phyloP scores from a whole-genome alignment of 2,888 invertebrate genomes.

The Diloba caeruleocephala region DNA sequence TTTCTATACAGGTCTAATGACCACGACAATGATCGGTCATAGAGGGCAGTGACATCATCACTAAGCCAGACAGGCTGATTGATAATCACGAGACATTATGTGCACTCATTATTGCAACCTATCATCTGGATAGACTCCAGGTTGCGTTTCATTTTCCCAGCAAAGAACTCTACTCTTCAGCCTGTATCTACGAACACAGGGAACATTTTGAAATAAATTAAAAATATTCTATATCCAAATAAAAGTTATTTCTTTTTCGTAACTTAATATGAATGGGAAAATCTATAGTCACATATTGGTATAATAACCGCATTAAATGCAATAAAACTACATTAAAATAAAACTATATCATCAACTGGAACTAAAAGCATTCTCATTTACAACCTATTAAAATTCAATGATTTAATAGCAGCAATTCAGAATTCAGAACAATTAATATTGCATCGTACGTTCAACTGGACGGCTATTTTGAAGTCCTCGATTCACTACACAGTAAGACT shows the following conservation, averaged over 20 bases:
- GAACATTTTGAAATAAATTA: too few species aligned
- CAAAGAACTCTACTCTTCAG: too few species aligned
- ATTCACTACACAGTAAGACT: constrained; percentile 46
- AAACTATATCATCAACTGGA: constrained; percentile 31
- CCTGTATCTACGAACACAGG: too few species aligned
- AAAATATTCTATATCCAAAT: too few species aligned
- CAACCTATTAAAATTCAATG: constrained; percentile 56
- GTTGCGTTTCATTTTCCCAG: too few species aligned
- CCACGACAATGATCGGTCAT: too few species aligned
- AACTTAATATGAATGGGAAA: constrained; percentile 6
- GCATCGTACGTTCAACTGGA: constrained; percentile 48
- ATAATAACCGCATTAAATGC: constrained; percentile 15
- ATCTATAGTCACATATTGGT: constrained; percentile 5
- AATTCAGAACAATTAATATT: constrained; percentile 64
- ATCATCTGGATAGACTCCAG: too few species aligned
- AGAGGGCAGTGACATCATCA: too few species aligned
- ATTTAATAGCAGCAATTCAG: constrained; percentile 56
- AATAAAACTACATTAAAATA: constrained; percentile 38
- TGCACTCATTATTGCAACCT: too few species aligned
- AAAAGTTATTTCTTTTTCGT: background rate
- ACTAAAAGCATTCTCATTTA: constrained; percentile 55
- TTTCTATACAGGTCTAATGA: too few species aligned
- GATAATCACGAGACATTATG: too few species aligned
- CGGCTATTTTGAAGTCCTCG: constrained; percentile 54
- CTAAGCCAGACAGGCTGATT: too few species aligned